phyloP scores from a whole-genome alignment of 2,797 vertebrate species.

The Lepus townsendii region DNA sequence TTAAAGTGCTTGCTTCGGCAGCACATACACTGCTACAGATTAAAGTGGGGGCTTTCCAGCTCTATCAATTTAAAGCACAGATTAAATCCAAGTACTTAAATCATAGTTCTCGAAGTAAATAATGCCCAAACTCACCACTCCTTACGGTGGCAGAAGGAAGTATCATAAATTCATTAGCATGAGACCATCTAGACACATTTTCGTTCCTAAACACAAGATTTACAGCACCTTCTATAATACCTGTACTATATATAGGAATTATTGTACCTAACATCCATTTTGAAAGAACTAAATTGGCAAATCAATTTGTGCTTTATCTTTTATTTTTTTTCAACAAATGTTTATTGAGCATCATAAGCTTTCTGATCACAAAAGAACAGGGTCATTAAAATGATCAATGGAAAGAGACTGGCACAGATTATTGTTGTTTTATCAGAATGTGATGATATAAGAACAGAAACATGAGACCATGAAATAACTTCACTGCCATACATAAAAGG shows the following conservation, averaged over 20 bases:
- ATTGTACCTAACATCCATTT: not conserved
- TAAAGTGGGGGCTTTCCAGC: not conserved
- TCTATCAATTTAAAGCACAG: not conserved
- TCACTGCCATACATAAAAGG: not conserved
- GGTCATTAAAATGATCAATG: constrained; percentile 19
- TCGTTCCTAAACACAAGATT: not conserved
- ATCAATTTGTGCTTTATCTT: constrained; percentile 15
- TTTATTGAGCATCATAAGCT: not conserved
- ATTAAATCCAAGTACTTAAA: constrained; percentile 57
- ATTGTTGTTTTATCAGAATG: not conserved
- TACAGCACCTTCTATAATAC: not conserved
- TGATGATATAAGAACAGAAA: not conserved
- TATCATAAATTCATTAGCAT: not conserved
- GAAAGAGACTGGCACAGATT: not conserved
- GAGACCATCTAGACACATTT: not conserved
- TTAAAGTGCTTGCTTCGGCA: not conserved
- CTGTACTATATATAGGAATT: not conserved
- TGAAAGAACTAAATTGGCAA: not conserved
- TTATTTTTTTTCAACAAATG: constrained; percentile 30
- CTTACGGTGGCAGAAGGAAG: not conserved
- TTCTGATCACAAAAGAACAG: constrained; percentile 10
- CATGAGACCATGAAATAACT: not conserved
- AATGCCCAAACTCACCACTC: constrained; percentile 20
- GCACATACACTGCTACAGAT: not conserved
- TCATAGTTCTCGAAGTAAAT: constrained; percentile 53